Base-by-base conservation (phyloP, 2,797 vertebrate genomes). In the Pseudochaenichthys georgianus region DNA sequence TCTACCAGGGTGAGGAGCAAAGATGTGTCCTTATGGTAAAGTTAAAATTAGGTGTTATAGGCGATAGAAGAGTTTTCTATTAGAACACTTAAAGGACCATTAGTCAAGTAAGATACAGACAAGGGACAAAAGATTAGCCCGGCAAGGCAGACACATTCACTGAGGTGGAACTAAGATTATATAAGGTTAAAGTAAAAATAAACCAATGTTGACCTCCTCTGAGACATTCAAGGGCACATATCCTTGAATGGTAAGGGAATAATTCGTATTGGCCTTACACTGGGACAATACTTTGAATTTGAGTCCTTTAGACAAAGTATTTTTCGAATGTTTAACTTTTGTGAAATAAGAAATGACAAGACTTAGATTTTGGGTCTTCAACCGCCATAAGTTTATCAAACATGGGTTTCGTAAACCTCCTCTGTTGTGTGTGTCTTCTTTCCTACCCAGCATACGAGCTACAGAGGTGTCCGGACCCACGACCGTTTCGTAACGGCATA, bases 381-480 rank as follows among this genome's bases (percentile, higher is more conserved):
- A 10, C n/a, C 42, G 38, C 48, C 13, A 38, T 7, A 48, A 34
- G 15, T 13, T 64, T 19, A 50, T 38, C 34, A 38, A 38, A 9
- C 28, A 28, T 28, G 12, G 41, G 23, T 63, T 64, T 28, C 5
- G 48, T 82, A 9, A 84, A 23, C 15, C 2, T 52, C 9, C 0
- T 47, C 23, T 48, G 5, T 17, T 60, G 11, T 73, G 42, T 47
- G 9, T 58, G 53, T 13, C 0, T 83, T 64, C 70, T 3, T 61
- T 28, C 13, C 34, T 57, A 48, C 78, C 41, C 82, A 99, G 98
- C 97, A 0, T 99, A 99, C 61, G 97, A 99, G 66, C 92, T 99
- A 3, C 98, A 99, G 92, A 96, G 97, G 75, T 99, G 98, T 87
- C 98, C 98, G 0, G 97, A 99, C 76, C 98, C 98, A n/a, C 94